phyloP scores from a whole-genome alignment of 2,888 invertebrate genomes.

The Himalopsyche tibetana region DNA sequence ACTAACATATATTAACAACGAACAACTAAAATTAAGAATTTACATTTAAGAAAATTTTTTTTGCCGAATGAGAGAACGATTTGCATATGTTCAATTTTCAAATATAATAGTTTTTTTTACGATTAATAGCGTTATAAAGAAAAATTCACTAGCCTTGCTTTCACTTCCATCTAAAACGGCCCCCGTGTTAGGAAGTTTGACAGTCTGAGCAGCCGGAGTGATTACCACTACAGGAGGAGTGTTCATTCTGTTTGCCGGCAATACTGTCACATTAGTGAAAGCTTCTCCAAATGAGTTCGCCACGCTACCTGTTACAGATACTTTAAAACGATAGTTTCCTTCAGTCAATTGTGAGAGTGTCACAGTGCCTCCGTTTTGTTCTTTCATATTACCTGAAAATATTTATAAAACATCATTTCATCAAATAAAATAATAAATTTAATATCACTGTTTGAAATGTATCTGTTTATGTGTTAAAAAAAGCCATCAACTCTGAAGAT shows the following conservation, averaged over 20 bases:
- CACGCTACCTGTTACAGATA: slow-evolving; percentile 84
- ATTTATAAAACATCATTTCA: neutral
- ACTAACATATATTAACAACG: no score
- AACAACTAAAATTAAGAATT: no score
- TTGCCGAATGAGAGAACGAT: no score
- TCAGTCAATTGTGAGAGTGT: slow-evolving; percentile 89
- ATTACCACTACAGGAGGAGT: slow-evolving; percentile 90
- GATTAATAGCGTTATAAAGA: no score
- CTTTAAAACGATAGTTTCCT: slow-evolving; percentile 92
- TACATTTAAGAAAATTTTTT: no score
- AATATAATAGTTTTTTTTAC: no score
- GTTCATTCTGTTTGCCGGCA: slow-evolving; percentile 90
- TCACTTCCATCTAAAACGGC: slow-evolving; percentile 93
- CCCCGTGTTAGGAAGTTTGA: slow-evolving; percentile 92
- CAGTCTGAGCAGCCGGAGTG: slow-evolving; percentile 89
- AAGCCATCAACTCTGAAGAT: neutral
- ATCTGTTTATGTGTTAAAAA: neutral
- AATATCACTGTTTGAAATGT: neutral
- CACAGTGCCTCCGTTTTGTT: slow-evolving; percentile 89
- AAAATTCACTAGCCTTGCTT: slow-evolving; percentile 73
- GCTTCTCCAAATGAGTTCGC: slow-evolving; percentile 87
- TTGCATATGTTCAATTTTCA: neutral
- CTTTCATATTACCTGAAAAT: slow-evolving; percentile 82
- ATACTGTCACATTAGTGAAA: slow-evolving; percentile 92
- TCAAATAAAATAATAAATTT: neutral